Percentiles rank a stretch among this genome's conserved stretches.
Evolutionary conservation across 1,140 invertebrate species (phyloP).

Genomic region (Diachasma alloeum): DNA sequence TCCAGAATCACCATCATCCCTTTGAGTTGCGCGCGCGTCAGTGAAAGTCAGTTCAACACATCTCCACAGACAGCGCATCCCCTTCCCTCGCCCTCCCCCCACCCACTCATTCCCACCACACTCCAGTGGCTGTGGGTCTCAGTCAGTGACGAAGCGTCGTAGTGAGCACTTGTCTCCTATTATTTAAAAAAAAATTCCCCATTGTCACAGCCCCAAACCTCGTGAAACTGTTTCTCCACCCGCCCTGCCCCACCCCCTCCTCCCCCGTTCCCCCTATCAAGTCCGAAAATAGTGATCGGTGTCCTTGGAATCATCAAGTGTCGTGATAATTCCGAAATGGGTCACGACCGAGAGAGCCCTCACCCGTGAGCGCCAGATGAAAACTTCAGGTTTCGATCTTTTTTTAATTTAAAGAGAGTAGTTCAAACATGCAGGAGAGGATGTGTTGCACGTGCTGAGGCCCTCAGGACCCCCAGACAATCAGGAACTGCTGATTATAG

Average conservation of each 20-base stretch:
- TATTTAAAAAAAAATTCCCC: neutral
- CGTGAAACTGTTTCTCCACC: neutral
- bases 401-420: too few relatives aligned
- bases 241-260: neutral
- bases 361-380: too few relatives aligned
- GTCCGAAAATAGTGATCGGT: neutral
- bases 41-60: neutral
- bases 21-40: neutral
- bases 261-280: neutral
- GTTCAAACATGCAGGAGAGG: too few relatives aligned
- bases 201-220: neutral
- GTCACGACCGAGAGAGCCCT: too few relatives aligned
- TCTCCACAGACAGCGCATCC: neutral
- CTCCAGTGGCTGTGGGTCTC: constrained; percentile 17
- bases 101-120: neutral
- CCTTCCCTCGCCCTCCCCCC: neutral
- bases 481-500: too few relatives aligned
- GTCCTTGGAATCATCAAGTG: too few relatives aligned
- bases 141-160: constrained; percentile 49
- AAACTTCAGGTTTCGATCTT: too few relatives aligned
- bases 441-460: too few relatives aligned
- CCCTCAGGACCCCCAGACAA: too few relatives aligned
- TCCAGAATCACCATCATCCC: too few relatives aligned
- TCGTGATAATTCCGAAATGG: too few relatives aligned
- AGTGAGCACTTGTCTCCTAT: constrained; percentile 6